Evolutionary conservation across 2,888 invertebrate species (phyloP), one percentile per base, ranked within the genome.

Genomic region (Ichneumon xanthorius): DNA sequence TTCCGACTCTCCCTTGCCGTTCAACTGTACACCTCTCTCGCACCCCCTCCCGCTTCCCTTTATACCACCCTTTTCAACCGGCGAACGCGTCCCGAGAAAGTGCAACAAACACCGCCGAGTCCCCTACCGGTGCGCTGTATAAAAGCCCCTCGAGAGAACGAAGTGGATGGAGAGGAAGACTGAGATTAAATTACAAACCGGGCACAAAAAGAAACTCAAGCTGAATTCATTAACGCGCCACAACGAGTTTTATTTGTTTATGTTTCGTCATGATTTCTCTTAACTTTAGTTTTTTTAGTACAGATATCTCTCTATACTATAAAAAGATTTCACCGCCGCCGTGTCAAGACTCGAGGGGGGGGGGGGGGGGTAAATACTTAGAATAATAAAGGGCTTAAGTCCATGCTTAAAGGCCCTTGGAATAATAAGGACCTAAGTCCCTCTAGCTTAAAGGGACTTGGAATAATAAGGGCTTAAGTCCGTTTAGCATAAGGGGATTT

Each of bases 161-260:
- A 26, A 33, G 68, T 48, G 70, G 73, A 80, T 78, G 48, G 7
- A 61, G 45, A 68, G 50, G 63, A 73, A 37, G 19, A 61, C 26
- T 53, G 53, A 48, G 19, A 82, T 80, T 80, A 33, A 85, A 80
- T 86, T 73, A 80, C 30, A 48, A 63, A 68, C 16, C 16, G 14
- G 77, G 68, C 55, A 19, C 45, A 50, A 72, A 50, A 73, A 50
- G 68, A 80, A 37, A 75, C 37, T 68, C 72, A 77, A 72, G 80
- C 65, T 78, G 76, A 80, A 81, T 68, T 73, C 72, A 84, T 77
- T 84, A 77, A 80, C 65, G 61, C 76, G 37, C n/a, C 40, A 16
- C 30, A 19, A 50, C n/a, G 33, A 63, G 16, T 33, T 30, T 63
- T 63, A 30, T 63, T 63, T 30, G 26, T 11, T 16, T 33, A 6